phyloP scores from a whole-genome alignment of 2,797 vertebrate species.

The Spinus pinus region DNA sequence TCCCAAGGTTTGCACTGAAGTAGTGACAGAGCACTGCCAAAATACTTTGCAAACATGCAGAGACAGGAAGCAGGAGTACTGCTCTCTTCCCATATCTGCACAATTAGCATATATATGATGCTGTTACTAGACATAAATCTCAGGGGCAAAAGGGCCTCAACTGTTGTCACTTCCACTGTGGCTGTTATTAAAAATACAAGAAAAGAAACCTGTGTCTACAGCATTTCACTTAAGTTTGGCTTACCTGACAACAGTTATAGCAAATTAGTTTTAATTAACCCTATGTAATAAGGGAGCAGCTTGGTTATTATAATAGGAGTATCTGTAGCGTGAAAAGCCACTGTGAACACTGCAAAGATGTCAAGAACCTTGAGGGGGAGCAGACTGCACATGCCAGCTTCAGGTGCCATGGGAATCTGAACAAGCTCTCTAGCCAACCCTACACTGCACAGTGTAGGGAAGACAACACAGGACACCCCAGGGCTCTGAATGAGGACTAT shows the following conservation, averaged over 20 bases:
- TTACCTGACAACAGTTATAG: not conserved
- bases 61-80: not conserved
- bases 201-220: not conserved
- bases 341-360: not conserved
- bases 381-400: not conserved
- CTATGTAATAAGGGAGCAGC: not conserved
- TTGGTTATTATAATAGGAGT: not conserved
- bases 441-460: not conserved
- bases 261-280: not conserved
- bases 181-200: not conserved
- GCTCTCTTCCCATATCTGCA: not conserved
- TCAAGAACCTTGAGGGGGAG: not conserved
- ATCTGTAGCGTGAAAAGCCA: not conserved
- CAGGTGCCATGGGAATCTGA: not conserved
- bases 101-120: not conserved
- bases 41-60: not conserved
- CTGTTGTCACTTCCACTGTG: not conserved
- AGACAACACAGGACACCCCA: not conserved
- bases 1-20: not conserved
- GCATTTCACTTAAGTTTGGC: not conserved
- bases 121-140: not conserved
- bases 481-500: rapidly evolving
- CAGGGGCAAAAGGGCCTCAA: not conserved
- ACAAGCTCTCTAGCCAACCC: not conserved
- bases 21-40: rapidly evolving